These are phyloP conservation scores for Buphagus erythrorhynchus DNA, from an alignment of 2,797 vertebrate species.

Conservation along the genomic window DNA sequence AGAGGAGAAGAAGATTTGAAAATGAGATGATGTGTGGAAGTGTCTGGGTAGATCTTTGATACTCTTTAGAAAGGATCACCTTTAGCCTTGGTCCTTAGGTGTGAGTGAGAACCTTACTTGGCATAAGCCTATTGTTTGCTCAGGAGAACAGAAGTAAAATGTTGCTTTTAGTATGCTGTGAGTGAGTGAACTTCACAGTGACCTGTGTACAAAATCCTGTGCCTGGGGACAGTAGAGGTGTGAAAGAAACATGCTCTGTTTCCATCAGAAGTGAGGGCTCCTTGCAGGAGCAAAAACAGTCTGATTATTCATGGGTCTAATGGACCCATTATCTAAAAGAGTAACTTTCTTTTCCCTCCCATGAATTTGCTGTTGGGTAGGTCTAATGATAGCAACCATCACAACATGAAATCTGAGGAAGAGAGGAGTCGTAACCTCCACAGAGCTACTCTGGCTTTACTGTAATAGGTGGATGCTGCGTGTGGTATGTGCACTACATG, in stretches of 20 bases:
- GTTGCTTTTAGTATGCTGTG: background rate
- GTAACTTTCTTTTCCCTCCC: background rate
- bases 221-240: background rate
- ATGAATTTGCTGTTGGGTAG: slow-evolving; percentile 1
- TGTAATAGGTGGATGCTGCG: background rate
- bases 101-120: background rate
- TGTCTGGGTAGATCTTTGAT: background rate
- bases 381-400: slow-evolving; percentile 29
- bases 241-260: background rate
- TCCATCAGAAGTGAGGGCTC: background rate
- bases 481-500: background rate
- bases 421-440: background rate
- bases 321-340: background rate
- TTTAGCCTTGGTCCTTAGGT: background rate
- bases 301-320: background rate
- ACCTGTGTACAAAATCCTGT: background rate
- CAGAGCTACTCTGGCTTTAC: background rate
- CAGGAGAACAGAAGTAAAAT: background rate
- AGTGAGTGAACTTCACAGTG: background rate
- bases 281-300: background rate
- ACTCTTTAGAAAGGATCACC: background rate
- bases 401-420: background rate
- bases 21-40: background rate
- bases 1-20: background rate
- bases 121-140: background rate